Evolutionary conservation across 2,113 vertebrate species (phyloP), one percentile per base, ranked within the genome.

Genomic region (Dascyllus trimaculatus): DNA sequence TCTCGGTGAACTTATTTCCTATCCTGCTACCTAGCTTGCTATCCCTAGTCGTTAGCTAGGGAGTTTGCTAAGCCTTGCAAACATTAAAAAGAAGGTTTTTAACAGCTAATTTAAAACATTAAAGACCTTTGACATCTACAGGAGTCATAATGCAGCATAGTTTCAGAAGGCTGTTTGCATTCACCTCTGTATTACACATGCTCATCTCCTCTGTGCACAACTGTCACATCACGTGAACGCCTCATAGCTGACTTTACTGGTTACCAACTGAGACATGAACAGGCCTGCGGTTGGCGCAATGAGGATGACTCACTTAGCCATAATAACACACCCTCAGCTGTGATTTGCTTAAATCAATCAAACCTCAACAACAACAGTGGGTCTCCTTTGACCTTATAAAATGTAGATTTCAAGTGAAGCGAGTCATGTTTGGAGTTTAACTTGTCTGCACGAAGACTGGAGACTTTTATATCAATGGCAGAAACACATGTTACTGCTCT

Each of bases 241-340:
- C 32, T 67, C 68, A 59, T 43, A 80, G 89, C 85, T 79, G 87
- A 89, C 71, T 76, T 73, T 74, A 81, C 86, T 61, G 81, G 83
- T 87, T 81, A 60, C 79, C 65, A 77, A 84, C 84, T 75, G 46
- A 71, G 74, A 82, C 88, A 78, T 83, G 79, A 85, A 71, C 72
- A 32, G 81, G 58, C 83, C 71, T 89, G 86, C 32, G 52, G 80
- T 54, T 58, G 58, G 1, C 17, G 15, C 63, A 87, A 40, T 62
- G 19, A 71, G 61, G 26, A 35, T 89, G 85, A 90, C 70, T 89
- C 85, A 91, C 69, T 35, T 14, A 4, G 26, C 63, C 73, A 66
- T 82, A 81, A 89, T 81, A 85, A 84, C 88, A 77, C 32, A 61
- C 52, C 66, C 81, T 77, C 4, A 6, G 61, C 61, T 71, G 46